These are phyloP conservation scores for Sebastes minor DNA, from an alignment of 2,797 vertebrate genomes.

Conservation along the genomic window DNA sequence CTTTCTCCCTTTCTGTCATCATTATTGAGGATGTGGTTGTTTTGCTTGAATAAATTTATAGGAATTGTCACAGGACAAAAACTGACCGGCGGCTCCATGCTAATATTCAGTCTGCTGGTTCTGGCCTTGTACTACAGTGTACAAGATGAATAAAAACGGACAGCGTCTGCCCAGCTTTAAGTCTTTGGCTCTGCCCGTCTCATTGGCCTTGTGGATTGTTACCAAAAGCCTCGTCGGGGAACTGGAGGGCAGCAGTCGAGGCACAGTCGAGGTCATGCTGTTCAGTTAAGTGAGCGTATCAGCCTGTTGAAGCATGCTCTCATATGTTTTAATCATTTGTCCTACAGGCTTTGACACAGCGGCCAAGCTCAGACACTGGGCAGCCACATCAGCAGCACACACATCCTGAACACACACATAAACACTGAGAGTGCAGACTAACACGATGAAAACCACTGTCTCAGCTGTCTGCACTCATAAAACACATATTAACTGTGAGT, in stretches of 20 bases:
- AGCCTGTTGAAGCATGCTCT: neutral
- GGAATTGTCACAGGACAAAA: neutral
- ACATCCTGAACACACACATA: neutral
- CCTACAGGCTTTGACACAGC: slow-evolving; percentile 5
- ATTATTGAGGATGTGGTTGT: neutral
- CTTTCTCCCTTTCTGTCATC: neutral
- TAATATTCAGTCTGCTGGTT: neutral
- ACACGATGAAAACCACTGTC: neutral
- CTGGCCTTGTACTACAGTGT: neutral
- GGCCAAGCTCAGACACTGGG: neutral
- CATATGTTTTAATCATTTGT: slow-evolving; percentile 24
- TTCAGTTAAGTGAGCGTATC: neutral
- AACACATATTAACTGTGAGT: neutral
- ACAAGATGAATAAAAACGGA: neutral
- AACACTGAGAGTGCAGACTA: neutral
- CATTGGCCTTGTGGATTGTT: slow-evolving; percentile 6
- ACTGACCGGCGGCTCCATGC: neutral
- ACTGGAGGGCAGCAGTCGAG: neutral
- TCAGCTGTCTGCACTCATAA: neutral
- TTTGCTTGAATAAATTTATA: neutral
- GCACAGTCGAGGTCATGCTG: neutral
- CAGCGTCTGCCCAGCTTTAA: neutral
- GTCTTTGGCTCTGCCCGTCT: slow-evolving; percentile 3
- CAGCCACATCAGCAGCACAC: neutral
- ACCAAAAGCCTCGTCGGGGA: slow-evolving; percentile 1